Conservation (phyloP, 2,797 vertebrate species). For the Sebastes itinus region DNA sequence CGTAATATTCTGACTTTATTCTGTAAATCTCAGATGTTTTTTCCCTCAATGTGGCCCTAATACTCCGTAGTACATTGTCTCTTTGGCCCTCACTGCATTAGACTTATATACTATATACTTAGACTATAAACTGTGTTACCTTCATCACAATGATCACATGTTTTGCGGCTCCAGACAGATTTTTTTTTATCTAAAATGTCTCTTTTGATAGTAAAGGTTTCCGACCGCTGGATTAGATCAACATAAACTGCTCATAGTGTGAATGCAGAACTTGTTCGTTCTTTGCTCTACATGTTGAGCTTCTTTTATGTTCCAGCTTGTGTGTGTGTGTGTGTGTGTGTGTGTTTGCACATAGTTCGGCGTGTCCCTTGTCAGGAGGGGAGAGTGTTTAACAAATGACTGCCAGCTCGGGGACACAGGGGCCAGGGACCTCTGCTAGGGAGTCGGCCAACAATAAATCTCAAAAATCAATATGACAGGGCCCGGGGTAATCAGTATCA, state of each 20-base stretch:
- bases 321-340: constrained; percentile 10
- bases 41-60: too few relatives aligned
- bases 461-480: constrained; percentile 83
- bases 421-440: constrained; percentile 69
- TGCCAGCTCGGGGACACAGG: constrained; percentile 68
- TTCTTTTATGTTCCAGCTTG: neutral
- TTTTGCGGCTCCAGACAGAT: too few relatives aligned
- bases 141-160: too few relatives aligned
- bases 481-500: constrained; percentile 83
- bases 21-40: fast-evolving
- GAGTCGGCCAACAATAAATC: constrained; percentile 79
- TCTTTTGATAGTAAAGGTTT: too few relatives aligned
- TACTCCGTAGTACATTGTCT: too few relatives aligned
- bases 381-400: constrained; percentile 80
- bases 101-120: too few relatives aligned
- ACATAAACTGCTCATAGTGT: neutral
- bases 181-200: too few relatives aligned
- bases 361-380: constrained; percentile 65
- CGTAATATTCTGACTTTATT: fast-evolving
- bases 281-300: neutral
- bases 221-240: neutral
- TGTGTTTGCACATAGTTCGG: constrained; percentile 21
- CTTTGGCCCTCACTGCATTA: too few relatives aligned
- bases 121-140: too few relatives aligned
- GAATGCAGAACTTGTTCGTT: neutral